Base-by-base conservation (phyloP, 2,113 vertebrate species). In the Hyaena hyaena region DNA sequence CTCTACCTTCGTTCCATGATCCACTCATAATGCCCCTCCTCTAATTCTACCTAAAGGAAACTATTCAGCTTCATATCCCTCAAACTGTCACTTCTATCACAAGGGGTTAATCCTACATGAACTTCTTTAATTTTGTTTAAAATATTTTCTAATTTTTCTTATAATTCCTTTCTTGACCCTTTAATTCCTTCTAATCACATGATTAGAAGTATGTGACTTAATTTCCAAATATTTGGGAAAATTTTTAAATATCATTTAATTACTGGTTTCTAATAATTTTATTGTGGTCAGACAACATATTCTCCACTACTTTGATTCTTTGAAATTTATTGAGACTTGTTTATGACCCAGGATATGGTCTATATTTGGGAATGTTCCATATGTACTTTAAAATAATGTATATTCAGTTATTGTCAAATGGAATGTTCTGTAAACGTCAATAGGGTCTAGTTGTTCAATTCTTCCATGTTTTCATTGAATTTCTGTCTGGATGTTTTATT, bases 221-320 rank as follows among this genome's bases (percentile, higher is more conserved):
- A 92, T 86, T 83, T 83, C 74, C 31, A 23, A 79, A 7, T 68
- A 90, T 53, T 93, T 61, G 23, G 23, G 8, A 6, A 3, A 33
- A 33, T 45, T 77, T 79, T 74, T 65, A 90, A 80, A 39, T 96
- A 77, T 74, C 9, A 87, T 35, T 84, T 66, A 65, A 81, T n/a
- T 88, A 87, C 21, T 90, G 26, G 95, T 80, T 91, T 94, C 31
- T 90, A 73, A 69, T 91, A 63, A 92, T 96, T 92, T 48, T 26
- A 43, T 3, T 95, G 53, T 92, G 19, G 35, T 65, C 17, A 69
- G 16, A 74, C 92, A 86, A 76, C 10, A 61, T 16, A 39, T 69
- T 55, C 8, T 73, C 93, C 71, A 92, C 21, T 63, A 24, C 90
- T 55, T 48, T 7, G 53, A 74, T 68, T 21, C 35, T 84, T 77